Percentiles rank a stretch among this genome's conserved stretches.
These are phyloP conservation scores for Terrapene triunguis DNA, from an alignment of 2,113 vertebrate species.

Conservation along the genomic window DNA sequence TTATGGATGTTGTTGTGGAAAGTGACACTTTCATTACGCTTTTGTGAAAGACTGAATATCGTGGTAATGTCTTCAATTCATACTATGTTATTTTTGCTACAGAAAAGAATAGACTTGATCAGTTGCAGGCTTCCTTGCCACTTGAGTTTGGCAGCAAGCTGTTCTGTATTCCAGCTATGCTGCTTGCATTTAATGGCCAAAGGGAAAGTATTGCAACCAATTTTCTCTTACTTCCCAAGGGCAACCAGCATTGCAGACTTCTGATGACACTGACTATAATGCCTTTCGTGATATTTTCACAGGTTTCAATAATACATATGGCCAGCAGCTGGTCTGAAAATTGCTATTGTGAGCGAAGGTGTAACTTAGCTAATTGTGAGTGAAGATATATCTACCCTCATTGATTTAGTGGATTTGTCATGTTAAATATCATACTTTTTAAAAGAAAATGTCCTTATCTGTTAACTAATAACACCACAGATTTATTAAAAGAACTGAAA, in stretches of 20 bases:
- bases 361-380: background rate
- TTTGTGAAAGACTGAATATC: background rate
- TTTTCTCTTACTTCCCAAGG: background rate
- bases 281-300: background rate
- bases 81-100: background rate
- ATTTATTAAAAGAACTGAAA: too few relatives aligned
- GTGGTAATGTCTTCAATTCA: background rate
- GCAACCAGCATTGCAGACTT: too few relatives aligned
- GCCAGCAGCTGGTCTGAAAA: background rate
- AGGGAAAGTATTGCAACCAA: background rate
- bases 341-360: background rate
- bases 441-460: background rate
- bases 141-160: background rate
- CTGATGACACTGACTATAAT: background rate
- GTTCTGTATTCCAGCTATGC: background rate
- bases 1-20: fast-evolving
- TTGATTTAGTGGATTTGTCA: background rate
- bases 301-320: background rate
- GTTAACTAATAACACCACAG: too few relatives aligned
- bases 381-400: background rate
- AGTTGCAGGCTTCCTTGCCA: background rate
- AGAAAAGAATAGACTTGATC: background rate
- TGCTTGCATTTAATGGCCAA: background rate
- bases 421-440: background rate
- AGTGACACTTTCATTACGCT: background rate